Conservation (phyloP, 1,140 invertebrate genomes). For the Drosophila santomea region DNA sequence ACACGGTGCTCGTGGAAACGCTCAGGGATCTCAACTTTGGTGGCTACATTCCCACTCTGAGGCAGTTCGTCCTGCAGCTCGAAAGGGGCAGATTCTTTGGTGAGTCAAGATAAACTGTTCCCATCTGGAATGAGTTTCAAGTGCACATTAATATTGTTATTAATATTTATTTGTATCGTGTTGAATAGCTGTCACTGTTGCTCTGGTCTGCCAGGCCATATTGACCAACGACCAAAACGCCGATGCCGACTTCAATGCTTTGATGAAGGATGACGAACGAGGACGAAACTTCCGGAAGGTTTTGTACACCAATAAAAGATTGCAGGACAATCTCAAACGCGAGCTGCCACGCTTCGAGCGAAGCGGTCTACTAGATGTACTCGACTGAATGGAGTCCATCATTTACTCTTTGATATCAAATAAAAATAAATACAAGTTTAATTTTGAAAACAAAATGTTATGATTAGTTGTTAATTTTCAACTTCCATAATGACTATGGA, state of each 20-base stretch:
- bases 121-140: too few species aligned
- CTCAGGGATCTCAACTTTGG: conserved; percentile 60
- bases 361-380: conserved; percentile 67
- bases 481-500: too few species aligned
- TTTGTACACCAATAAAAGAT: conserved; percentile 58
- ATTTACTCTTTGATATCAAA: not conserved
- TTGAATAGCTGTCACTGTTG: conserved; percentile 55
- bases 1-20: conserved; percentile 58
- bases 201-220: conserved; percentile 54
- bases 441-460: not conserved
- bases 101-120: conserved; percentile 14
- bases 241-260: conserved; percentile 70
- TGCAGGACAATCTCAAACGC: conserved; percentile 52
- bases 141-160: not conserved
- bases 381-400: conserved; percentile 16
- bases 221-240: conserved; percentile 66
- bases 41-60: conserved; percentile 65
- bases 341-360: conserved; percentile 71
- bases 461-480: not conserved
- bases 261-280: conserved; percentile 65
- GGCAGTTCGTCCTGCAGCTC: conserved; percentile 68
- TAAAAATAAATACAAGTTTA: not conserved
- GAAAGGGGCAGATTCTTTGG: conserved; percentile 70
- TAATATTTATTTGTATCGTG: not conserved
- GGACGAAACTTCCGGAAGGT: conserved; percentile 57